Evolutionary conservation across 2,113 vertebrate genomes (phyloP).

Genomic region (Pomatorhinus ruficollis): DNA sequence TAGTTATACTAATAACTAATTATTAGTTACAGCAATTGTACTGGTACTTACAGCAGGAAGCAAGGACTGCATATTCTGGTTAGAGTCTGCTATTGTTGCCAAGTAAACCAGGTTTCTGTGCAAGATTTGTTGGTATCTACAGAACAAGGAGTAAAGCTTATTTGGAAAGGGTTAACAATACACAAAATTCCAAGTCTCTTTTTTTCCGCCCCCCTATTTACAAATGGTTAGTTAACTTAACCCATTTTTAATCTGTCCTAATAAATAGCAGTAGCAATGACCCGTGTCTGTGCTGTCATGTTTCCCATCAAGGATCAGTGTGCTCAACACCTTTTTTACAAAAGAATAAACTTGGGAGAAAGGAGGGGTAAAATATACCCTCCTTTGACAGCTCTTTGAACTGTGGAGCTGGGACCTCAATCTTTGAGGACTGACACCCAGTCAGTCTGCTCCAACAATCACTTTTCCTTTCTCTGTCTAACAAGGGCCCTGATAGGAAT

Average conservation of each 20-base stretch:
- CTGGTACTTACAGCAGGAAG: conserved; percentile 89
- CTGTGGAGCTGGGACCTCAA: background rate
- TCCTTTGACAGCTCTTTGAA: background rate
- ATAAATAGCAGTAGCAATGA: background rate
- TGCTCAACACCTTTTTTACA: background rate
- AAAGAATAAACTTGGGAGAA: background rate
- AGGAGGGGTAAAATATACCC: background rate
- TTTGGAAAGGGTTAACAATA: background rate
- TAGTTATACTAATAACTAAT: background rate
- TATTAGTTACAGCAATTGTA: background rate
- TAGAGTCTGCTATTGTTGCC: conserved; percentile 97
- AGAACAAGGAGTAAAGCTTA: conserved; percentile 45
- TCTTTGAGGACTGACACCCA: background rate
- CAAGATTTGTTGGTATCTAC: conserved; percentile 96
- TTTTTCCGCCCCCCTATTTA: accelerated
- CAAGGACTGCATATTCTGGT: conserved; percentile 97
- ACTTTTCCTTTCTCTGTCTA: background rate
- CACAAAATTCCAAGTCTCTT: background rate
- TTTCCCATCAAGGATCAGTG: background rate
- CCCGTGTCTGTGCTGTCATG: background rate
- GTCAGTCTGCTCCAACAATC: background rate
- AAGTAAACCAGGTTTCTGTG: conserved; percentile 97
- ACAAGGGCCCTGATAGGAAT: background rate
- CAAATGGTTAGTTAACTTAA: background rate
- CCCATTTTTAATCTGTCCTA: background rate